Percentiles rank a stretch among this genome's conserved stretches.
Evolutionary conservation across 2,888 invertebrate species (phyloP).

Genomic region (Acronicta alni): DNA sequence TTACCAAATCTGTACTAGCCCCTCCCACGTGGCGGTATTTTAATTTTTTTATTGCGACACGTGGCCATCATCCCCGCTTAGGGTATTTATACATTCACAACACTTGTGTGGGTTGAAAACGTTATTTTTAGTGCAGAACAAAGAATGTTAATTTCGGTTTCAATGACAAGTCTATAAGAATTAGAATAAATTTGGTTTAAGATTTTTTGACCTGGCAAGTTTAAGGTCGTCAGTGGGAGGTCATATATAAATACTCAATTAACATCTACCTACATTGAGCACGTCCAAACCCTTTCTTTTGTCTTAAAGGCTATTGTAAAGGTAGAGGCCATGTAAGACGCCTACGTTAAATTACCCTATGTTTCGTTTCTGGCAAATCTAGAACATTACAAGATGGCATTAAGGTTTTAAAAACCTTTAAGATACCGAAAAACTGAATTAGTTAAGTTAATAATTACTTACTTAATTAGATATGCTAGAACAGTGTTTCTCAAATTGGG

Average conservation of each 20-base stretch:
- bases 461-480: no score
- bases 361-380: conserved; percentile 11
- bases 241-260: neutral
- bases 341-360: conserved; percentile 22
- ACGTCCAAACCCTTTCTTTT: conserved; percentile 22
- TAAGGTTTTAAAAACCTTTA: no score
- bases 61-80: conserved; percentile 64
- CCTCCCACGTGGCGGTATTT: conserved; percentile 52
- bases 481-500: no score
- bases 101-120: conserved; percentile 46
- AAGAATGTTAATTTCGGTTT: conserved; percentile 16
- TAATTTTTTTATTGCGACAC: conserved; percentile 50
- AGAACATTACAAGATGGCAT: neutral
- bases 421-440: no score
- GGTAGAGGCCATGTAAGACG: conserved; percentile 28
- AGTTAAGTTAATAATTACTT: no score
- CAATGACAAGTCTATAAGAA: conserved; percentile 11
- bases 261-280: conserved; percentile 12
- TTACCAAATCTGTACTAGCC: conserved; percentile 52
- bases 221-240: neutral
- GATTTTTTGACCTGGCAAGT: neutral
- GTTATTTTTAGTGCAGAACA: conserved; percentile 24
- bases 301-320: conserved; percentile 39
- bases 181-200: no score
- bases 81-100: conserved; percentile 66